Evolutionary conservation across 2,888 invertebrate species (phyloP).

Genomic region (Limnephilus rhombicus): DNA sequence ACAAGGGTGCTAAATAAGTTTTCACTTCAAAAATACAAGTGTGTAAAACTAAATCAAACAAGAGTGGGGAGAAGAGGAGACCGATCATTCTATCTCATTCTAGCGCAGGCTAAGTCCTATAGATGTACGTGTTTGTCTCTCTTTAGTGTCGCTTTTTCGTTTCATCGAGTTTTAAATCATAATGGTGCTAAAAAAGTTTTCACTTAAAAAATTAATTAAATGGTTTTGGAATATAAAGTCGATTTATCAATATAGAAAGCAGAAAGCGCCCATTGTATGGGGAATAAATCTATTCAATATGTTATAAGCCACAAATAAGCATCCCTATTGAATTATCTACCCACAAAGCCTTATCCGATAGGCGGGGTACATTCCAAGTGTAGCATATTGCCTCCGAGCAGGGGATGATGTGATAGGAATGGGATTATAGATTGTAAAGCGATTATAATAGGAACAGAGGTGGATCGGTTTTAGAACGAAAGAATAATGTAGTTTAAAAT

Average conservation of each 20-base stretch:
- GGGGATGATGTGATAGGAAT: background rate
- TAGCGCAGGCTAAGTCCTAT: no score
- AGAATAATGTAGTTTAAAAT: background rate
- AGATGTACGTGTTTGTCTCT: no score
- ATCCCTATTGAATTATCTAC: background rate
- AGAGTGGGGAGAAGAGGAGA: no score
- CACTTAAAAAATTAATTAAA: background rate
- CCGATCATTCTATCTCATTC: no score
- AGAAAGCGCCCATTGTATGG: background rate
- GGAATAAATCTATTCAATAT: background rate
- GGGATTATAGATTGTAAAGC: background rate
- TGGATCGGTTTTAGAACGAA: background rate
- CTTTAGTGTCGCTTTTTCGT: no score
- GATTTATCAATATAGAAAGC: background rate
- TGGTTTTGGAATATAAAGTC: background rate
- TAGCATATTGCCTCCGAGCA: constrained; percentile 1
- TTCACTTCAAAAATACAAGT: no score
- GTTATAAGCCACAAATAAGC: background rate
- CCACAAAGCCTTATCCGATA: background rate
- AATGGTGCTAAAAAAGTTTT: no score
- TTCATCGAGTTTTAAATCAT: no score
- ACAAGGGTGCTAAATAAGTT: no score
- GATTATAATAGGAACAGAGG: background rate
- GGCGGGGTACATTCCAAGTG: background rate
- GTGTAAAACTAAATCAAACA: no score